Percentiles rank a stretch among this genome's conserved stretches.
phyloP scores from a whole-genome alignment of 2,797 vertebrate genomes.

The Lepilemur ruficaudatus region DNA sequence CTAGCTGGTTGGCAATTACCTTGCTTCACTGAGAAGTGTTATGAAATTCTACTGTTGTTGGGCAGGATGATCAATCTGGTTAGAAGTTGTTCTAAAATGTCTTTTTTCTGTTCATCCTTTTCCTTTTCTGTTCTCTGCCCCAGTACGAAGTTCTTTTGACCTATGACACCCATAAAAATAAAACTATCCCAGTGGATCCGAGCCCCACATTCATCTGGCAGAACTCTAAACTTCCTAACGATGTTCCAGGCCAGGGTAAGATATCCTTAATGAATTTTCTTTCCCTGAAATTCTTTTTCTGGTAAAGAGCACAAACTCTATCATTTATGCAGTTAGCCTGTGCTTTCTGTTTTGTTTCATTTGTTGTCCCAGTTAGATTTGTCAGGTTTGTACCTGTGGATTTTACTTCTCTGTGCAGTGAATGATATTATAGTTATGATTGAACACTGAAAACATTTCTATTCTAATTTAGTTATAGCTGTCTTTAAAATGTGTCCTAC shows the following conservation, averaged over 20 bases:
- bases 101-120: constrained; percentile 68
- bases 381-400: not conserved
- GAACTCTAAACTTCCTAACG: constrained; percentile 86
- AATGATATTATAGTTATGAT: not conserved
- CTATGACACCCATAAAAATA: constrained; percentile 87
- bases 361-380: not conserved
- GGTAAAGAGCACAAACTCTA: not conserved
- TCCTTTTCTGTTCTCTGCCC: not conserved
- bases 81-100: not conserved
- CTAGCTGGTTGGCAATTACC: not conserved
- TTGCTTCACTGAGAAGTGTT: not conserved
- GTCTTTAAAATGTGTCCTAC: not conserved
- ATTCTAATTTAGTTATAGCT: not conserved
- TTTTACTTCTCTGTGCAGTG: not conserved
- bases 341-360: not conserved
- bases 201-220: constrained; percentile 88
- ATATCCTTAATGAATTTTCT: not conserved
- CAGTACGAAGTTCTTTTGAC: constrained; percentile 90
- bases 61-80: not conserved
- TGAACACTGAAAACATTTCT: not conserved
- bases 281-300: not conserved
- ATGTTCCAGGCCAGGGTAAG: constrained; percentile 85
- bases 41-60: not conserved
- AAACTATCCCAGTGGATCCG: not conserved
- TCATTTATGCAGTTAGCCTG: not conserved